These are phyloP conservation scores for Trissolcus japonicus DNA, from an alignment of 2,888 invertebrate genomes.

Conservation along the genomic window DNA sequence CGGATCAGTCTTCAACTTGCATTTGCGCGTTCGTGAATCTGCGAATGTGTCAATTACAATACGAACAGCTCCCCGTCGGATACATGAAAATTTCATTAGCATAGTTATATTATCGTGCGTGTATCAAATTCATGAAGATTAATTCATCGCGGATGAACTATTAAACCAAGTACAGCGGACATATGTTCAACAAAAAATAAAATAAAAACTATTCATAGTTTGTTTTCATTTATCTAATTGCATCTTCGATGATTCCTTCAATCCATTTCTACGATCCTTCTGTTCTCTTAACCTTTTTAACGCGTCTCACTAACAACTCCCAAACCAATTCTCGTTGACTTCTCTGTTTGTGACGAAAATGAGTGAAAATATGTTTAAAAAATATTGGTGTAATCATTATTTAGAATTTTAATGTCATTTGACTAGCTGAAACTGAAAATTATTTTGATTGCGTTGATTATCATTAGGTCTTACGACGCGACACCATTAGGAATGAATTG, in stretches of 20 bases:
- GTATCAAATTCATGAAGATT: too few species aligned
- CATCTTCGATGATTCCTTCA: too few species aligned
- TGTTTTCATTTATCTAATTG: constrained; percentile 56
- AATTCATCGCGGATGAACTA: constrained; percentile 7
- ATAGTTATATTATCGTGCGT: not conserved
- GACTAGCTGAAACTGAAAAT: too few species aligned
- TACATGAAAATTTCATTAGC: constrained; percentile 46
- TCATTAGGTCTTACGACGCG: constrained; percentile 25
- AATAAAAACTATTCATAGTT: too few species aligned
- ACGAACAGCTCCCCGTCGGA: constrained; percentile 12
- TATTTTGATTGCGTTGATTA: constrained; percentile 43
- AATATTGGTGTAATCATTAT: not conserved
- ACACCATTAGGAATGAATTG: constrained; percentile 40
- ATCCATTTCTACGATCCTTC: constrained; percentile 70
- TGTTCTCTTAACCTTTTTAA: constrained; percentile 68
- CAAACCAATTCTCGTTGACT: constrained; percentile 57
- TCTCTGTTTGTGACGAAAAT: constrained; percentile 44
- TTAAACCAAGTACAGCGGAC: not conserved
- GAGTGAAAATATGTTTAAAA: constrained; percentile 39
- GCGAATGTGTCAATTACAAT: constrained; percentile 19
- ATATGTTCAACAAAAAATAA: too few species aligned
- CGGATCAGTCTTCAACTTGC: constrained; percentile 10
- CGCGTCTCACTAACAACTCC: constrained; percentile 67
- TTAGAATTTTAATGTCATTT: too few species aligned
- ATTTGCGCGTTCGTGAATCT: not conserved